Base-by-base conservation (phyloP, 2,797 vertebrate genomes). In the Sebastes kiyomatsui region DNA sequence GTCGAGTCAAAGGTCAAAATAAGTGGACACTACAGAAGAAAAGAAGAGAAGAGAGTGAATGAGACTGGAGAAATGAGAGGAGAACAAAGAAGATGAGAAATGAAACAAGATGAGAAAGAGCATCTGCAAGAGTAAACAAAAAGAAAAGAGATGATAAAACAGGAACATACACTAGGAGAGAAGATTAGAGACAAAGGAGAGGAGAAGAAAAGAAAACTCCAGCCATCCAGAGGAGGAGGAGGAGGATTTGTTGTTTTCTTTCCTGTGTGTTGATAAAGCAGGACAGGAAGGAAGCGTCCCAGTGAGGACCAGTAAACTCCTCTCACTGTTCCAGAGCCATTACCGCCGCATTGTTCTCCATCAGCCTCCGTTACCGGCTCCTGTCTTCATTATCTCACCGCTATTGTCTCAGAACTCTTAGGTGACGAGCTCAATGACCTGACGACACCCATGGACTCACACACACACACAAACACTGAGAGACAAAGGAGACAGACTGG, bases 351-450 rank as follows among this genome's bases (percentile, higher is more conserved):
- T 85, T 94, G 93, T 93, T 83, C 77, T 66, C 75, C 81, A 56
- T 76, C 85, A 67, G 85, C 76, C 85, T 81, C 80, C 28, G 61
- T 58, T 38, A 73, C 9, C 9, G 54, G 82, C 75, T 73, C 69
- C 79, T 28, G 68, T 84, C 85, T 93, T 92, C 87, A 91, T 88
- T 91, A 93, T 92, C 88, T 91, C 87, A 75, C 60, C 16, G 1
- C 86, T 58, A 90, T 93, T 94, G 90, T 94, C 88, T 87, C 77
- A 62, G 73, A 83, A 65, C 69, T 78, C 81, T 77, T 72, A 83
- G 87, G 84, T 92, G 93, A 90, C 78, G 87, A 92, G 83, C 73
- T 52, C 68, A 81, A 87, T 54, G 72, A 89, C 85, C 77, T 58
- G 74, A 84, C 10, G 56, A 88, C 84, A 80, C 58, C 56, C 56